These are phyloP conservation scores for Chamaetylas fuelleborni DNA, from an alignment of 2,113 vertebrate species.

Conservation along the genomic window DNA sequence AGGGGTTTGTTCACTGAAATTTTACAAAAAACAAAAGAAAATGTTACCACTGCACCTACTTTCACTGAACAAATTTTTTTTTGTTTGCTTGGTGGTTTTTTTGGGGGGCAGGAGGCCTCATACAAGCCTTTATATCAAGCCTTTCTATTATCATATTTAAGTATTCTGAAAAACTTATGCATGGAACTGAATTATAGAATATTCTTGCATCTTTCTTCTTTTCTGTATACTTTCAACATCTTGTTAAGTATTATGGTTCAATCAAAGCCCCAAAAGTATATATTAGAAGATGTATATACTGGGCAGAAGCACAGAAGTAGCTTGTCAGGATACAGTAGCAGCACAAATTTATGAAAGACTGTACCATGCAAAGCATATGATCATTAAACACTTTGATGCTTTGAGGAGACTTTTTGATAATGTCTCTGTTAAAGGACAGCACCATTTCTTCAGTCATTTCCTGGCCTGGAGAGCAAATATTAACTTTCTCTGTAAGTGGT, in stretches of 20 bases:
- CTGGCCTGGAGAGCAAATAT: background rate
- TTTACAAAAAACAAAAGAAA: background rate
- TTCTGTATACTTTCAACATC: background rate
- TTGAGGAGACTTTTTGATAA: background rate
- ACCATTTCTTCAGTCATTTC: background rate
- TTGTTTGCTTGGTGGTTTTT: background rate
- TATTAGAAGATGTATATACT: background rate
- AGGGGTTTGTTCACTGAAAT: background rate
- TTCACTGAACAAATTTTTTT: background rate
- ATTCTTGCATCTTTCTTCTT: background rate
- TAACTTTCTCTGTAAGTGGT: background rate
- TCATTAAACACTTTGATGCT: background rate
- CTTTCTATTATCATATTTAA: background rate
- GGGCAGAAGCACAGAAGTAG: background rate
- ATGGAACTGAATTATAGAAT: background rate
- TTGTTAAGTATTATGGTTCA: background rate
- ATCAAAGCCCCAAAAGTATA: background rate
- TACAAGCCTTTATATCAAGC: background rate
- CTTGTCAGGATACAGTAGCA: background rate
- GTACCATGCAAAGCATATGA: rapidly evolving
- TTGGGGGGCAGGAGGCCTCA: rapidly evolving
- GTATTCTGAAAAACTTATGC: background rate
- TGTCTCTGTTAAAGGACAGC: background rate
- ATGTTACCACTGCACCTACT: background rate
- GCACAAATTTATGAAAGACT: background rate